These are phyloP conservation scores for Heliocidaris tuberculata DNA, from an alignment of 35 echinoderm and acorn worm species.

Conservation along the genomic window DNA sequence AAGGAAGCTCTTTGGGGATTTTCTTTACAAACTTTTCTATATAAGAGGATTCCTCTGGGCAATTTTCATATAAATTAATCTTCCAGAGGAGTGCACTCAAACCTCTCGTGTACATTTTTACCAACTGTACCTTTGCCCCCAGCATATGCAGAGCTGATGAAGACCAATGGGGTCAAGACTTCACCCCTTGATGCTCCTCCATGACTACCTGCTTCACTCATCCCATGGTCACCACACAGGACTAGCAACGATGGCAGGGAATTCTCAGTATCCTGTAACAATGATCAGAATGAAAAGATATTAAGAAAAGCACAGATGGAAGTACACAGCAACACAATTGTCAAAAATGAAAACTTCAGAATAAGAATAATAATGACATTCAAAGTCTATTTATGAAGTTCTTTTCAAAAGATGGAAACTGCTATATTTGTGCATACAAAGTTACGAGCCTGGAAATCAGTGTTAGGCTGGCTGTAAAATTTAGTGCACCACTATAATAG, in stretches of 20 bases:
- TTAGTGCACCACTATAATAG: too few relatives aligned
- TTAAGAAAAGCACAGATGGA: too few relatives aligned
- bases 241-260: conserved; percentile 72
- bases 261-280: conserved; percentile 53
- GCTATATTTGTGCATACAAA: too few relatives aligned
- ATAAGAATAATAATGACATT: too few relatives aligned
- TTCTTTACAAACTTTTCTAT: too few relatives aligned
- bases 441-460: too few relatives aligned
- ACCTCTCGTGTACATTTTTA: neutral
- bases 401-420: too few relatives aligned
- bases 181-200: conserved; percentile 86
- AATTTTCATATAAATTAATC: too few relatives aligned
- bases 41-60: too few relatives aligned
- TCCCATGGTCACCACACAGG: conserved; percentile 96
- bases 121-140: conserved; percentile 60
- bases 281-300: neutral
- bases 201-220: conserved; percentile 98
- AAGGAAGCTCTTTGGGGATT: too few relatives aligned
- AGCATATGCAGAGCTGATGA: conserved; percentile 80
- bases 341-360: neutral
- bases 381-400: too few relatives aligned
- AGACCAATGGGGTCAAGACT: conserved; percentile 80
- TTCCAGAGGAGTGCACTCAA: neutral
- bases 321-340: neutral
- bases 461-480: too few relatives aligned